These are phyloP conservation scores for Nibea coibor DNA, from an alignment of 2,113 vertebrate species.

Conservation along the genomic window DNA sequence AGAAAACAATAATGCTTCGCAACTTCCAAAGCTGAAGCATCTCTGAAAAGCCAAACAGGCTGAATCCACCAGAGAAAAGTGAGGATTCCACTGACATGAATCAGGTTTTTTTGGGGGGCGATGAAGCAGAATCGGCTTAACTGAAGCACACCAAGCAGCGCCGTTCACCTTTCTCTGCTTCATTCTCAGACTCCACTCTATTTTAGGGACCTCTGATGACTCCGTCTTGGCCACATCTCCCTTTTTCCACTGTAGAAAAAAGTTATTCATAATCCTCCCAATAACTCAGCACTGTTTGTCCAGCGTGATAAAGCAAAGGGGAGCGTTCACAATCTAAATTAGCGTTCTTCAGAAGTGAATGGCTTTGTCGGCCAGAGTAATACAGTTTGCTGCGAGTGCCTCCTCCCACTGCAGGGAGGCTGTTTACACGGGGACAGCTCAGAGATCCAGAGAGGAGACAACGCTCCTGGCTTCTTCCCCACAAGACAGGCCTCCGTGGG, in stretches of 20 bases:
- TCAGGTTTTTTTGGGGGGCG: slow-evolving; percentile 37
- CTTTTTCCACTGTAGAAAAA: slow-evolving; percentile 82
- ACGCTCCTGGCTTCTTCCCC: slow-evolving; percentile 63
- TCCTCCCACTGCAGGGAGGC: slow-evolving; percentile 71
- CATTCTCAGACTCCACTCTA: slow-evolving; percentile 74
- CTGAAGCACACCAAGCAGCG: slow-evolving; percentile 35
- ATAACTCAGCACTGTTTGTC: slow-evolving; percentile 80
- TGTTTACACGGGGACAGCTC: slow-evolving; percentile 81
- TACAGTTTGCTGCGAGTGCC: slow-evolving; percentile 59
- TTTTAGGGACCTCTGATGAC: slow-evolving; percentile 77
- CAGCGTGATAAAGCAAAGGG: slow-evolving; percentile 71
- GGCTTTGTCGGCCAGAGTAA: slow-evolving; percentile 68
- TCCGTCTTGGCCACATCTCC: slow-evolving; percentile 75
- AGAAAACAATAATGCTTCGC: slow-evolving; percentile 70
- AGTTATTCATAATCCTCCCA: slow-evolving; percentile 80
- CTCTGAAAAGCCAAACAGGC: slow-evolving; percentile 54
- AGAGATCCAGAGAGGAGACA: slow-evolving; percentile 79
- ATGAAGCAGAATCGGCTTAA: slow-evolving; percentile 53
- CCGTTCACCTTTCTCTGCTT: slow-evolving; percentile 73
- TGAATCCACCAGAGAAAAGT: slow-evolving; percentile 43
- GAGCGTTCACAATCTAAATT: slow-evolving; percentile 75
- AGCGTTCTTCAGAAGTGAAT: slow-evolving; percentile 75
- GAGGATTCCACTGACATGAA: slow-evolving; percentile 61
- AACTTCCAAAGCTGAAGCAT: slow-evolving; percentile 64
- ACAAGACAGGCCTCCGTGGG: slow-evolving; percentile 75